These are phyloP conservation scores for Melanotaenia parkinsoni DNA, from an alignment of 2,797 vertebrate species.

Conservation along the genomic window DNA sequence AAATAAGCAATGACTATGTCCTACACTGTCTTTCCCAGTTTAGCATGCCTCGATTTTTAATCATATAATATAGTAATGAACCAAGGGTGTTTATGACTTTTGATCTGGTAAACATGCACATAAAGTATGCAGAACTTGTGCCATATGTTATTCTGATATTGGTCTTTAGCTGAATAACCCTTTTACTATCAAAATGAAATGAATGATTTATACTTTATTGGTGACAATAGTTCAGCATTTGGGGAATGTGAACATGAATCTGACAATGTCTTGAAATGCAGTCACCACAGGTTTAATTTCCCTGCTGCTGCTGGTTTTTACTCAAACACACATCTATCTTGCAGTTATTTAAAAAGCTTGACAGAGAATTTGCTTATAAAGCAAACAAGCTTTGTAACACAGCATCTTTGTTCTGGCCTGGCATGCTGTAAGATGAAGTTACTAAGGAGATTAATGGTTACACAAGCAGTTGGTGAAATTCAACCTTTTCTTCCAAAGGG, in stretches of 20 bases:
- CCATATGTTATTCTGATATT: background rate
- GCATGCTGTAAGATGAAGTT: conserved; percentile 39
- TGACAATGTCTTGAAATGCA: background rate
- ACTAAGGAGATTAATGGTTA: conserved; percentile 74
- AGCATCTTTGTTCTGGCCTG: conserved; percentile 43
- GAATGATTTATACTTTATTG: background rate
- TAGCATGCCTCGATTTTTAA: background rate
- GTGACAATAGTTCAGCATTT: background rate
- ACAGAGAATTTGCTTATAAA: conserved; percentile 22
- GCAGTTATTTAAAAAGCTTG: conserved; percentile 10
- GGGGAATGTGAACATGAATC: background rate
- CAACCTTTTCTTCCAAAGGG: conserved; percentile 43
- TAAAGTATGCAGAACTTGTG: background rate
- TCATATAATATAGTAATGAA: background rate
- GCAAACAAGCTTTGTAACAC: conserved; percentile 39
- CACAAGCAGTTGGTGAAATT: conserved; percentile 65
- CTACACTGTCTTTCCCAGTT: background rate
- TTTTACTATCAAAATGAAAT: background rate
- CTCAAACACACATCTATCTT: conserved; percentile 4
- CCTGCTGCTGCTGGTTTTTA: background rate
- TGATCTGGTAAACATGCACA: background rate
- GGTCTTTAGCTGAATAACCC: background rate
- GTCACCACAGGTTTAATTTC: background rate
- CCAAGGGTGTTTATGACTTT: background rate
- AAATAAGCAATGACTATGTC: background rate